Percentiles rank a stretch among this genome's conserved stretches.
Evolutionary conservation across 2,888 invertebrate genomes (phyloP).

Genomic region (Drosophila siamana): DNA sequence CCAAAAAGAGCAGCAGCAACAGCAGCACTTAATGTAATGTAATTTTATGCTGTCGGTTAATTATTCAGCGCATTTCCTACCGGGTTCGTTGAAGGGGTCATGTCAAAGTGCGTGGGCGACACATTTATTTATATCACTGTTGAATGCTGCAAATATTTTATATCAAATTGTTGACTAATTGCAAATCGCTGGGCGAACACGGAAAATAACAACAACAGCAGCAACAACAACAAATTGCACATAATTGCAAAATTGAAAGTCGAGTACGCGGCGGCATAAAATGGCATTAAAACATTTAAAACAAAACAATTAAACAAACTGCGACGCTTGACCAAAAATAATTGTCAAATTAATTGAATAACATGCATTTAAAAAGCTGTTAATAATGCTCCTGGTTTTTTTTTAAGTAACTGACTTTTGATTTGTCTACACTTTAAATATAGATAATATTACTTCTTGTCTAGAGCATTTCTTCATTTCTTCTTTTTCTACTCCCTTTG

Average conservation of each 20-base stretch:
- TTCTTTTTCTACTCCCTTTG: too few species aligned
- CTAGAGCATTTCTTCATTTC: too few species aligned
- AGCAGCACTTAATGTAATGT: constrained; percentile 73
- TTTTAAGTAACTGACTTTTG: neutral
- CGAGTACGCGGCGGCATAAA: neutral
- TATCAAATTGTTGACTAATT: constrained; percentile 36
- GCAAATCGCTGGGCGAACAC: constrained; percentile 5
- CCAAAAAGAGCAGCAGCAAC: constrained; percentile 33
- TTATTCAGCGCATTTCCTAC: constrained; percentile 63
- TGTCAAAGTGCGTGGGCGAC: constrained; percentile 37
- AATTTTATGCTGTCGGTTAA: constrained; percentile 73
- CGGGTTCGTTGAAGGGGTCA: too few species aligned
- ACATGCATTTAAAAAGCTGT: neutral
- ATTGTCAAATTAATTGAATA: neutral
- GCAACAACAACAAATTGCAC: neutral
- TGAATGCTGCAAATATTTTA: constrained; percentile 24
- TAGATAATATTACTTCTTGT: too few species aligned
- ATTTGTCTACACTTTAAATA: neutral
- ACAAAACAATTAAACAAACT: neutral
- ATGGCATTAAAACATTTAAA: neutral
- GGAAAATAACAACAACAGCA: neutral
- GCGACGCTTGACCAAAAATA: neutral
- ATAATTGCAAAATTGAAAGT: constrained; percentile 2
- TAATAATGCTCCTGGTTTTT: neutral
- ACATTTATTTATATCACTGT: constrained; percentile 34